These are phyloP conservation scores for Acanthisitta chloris DNA, from an alignment of 2,113 vertebrate genomes.

Conservation along the genomic window DNA sequence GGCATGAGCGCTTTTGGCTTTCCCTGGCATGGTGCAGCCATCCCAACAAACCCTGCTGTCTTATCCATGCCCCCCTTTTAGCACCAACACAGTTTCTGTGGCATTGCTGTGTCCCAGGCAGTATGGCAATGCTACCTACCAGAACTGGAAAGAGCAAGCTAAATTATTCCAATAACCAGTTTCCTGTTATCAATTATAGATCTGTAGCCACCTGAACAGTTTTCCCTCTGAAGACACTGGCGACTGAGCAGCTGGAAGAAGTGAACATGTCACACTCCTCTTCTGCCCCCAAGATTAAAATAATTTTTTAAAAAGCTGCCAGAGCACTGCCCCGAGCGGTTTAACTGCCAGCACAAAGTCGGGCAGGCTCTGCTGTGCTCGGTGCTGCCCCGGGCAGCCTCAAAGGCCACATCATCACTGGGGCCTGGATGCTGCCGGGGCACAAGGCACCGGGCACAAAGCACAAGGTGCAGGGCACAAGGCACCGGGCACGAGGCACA, in stretches of 20 bases:
- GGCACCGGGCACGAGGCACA: too few relatives aligned
- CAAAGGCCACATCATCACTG: accelerated
- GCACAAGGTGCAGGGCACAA: too few relatives aligned
- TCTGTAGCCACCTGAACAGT: accelerated
- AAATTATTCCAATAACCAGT: accelerated
- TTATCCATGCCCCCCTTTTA: background rate
- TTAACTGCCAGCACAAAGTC: accelerated
- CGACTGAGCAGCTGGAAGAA: background rate
- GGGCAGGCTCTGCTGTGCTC: background rate
- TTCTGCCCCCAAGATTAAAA: too few relatives aligned
- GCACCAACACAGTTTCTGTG: background rate
- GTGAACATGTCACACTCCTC: accelerated
- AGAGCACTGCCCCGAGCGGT: accelerated
- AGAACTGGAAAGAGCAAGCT: background rate
- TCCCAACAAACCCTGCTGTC: background rate
- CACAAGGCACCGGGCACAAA: too few relatives aligned
- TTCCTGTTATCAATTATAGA: accelerated
- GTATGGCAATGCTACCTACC: accelerated
- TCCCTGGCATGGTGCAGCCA: background rate
- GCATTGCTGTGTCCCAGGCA: background rate
- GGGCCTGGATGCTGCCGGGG: background rate
- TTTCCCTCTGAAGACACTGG: background rate
- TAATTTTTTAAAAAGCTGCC: too few relatives aligned
- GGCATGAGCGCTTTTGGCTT: background rate
- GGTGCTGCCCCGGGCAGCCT: background rate